Percentiles rank a stretch among this genome's conserved stretches.
These are phyloP conservation scores for fruit fly (Drosophila melanogaster) DNA, from an alignment of 1,140 invertebrate genomes.

Conservation along the genomic window DNA sequence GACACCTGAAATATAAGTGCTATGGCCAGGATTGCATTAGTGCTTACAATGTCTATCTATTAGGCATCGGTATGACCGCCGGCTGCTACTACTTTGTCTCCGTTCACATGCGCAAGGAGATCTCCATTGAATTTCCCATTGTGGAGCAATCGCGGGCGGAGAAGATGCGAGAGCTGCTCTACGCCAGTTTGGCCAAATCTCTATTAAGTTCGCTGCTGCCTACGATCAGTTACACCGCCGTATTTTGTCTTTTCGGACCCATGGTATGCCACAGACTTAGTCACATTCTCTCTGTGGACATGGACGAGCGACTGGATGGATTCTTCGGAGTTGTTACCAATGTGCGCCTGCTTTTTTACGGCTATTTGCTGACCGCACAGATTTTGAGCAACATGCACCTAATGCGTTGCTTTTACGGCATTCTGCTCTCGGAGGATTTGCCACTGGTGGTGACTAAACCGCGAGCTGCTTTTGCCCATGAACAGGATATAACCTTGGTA, in stretches of 20 bases:
- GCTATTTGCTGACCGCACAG: conserved; percentile 89
- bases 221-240: conserved; percentile 85
- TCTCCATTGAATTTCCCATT: conserved; percentile 88
- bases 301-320: conserved; percentile 59
- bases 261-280: conserved; percentile 45
- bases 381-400: conserved; percentile 89
- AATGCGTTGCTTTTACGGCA: conserved; percentile 89
- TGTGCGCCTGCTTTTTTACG: conserved; percentile 86
- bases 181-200: conserved; percentile 86
- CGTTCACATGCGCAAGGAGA: conserved; percentile 85
- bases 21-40: conserved; percentile 84
- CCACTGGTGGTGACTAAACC: conserved; percentile 86
- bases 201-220: conserved; percentile 87
- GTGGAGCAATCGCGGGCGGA: conserved; percentile 88
- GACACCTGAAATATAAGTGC: conserved; percentile 58
- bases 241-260: conserved; percentile 57
- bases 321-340: conserved; percentile 56
- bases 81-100: conserved; percentile 89
- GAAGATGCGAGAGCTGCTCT: conserved; percentile 87
- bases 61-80: conserved; percentile 88
- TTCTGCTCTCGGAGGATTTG: conserved; percentile 89
- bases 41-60: conserved; percentile 87
- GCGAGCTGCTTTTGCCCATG: conserved; percentile 20
- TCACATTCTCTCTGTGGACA: conserved; percentile 46
- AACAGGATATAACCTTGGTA: conserved; percentile 84